Conservation (phyloP, 2,113 vertebrate species). For the Microcebus jonahi region DNA sequence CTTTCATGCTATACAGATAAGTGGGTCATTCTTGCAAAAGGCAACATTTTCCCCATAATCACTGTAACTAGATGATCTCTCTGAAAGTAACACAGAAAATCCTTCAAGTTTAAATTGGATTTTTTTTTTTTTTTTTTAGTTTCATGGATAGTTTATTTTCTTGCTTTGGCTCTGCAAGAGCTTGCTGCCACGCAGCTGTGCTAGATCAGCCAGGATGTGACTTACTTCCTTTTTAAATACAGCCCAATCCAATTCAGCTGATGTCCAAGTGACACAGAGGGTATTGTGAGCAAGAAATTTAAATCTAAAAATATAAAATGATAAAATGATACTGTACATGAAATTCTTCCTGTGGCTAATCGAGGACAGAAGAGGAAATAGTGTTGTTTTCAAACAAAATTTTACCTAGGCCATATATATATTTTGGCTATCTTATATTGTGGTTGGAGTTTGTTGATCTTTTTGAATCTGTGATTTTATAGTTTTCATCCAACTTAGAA, state of each 20-base stretch:
- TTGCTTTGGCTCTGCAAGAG: not conserved
- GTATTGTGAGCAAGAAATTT: not conserved
- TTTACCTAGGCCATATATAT: not conserved
- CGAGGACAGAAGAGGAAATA: not conserved
- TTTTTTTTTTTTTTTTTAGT: not conserved
- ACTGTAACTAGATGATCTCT: not conserved
- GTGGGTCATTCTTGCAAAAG: not conserved
- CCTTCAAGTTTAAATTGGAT: not conserved
- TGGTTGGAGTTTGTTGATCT: not conserved
- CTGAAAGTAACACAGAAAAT: not conserved
- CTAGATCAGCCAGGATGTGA: not conserved
- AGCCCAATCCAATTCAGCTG: slow-evolving; percentile 7
- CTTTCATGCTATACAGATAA: not conserved
- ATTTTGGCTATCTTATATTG: not conserved
- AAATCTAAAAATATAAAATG: slow-evolving; percentile 32
- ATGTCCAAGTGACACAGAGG: not conserved
- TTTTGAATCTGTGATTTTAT: not conserved
- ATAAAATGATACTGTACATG: not conserved
- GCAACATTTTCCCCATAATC: not conserved
- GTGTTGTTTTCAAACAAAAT: not conserved
- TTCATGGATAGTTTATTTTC: not conserved
- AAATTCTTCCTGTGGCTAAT: not conserved
- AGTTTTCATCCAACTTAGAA: not conserved
- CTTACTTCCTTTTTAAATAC: slow-evolving; percentile 24
- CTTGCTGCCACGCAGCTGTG: slow-evolving; percentile 40